phyloP scores from a whole-genome alignment of 2,113 vertebrate genomes.

The Astur gentilis region DNA sequence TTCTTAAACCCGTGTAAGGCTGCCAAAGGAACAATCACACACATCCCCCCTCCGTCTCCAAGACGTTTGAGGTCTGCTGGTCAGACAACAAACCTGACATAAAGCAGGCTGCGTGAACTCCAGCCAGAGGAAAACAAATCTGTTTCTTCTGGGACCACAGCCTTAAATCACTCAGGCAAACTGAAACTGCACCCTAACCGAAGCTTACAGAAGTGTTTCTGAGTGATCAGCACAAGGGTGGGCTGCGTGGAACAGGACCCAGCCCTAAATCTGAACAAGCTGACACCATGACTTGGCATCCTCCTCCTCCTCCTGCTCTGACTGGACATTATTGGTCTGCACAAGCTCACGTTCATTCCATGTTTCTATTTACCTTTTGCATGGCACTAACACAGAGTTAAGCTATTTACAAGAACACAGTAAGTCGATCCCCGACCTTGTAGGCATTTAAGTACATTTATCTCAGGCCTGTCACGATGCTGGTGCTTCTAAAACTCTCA shows the following conservation, averaged over 20 bases:
- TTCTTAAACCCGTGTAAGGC: fast-evolving
- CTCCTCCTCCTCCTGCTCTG: not conserved
- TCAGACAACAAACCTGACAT: not conserved
- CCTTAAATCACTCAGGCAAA: not conserved
- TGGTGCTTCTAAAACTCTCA: not conserved
- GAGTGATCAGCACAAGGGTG: not conserved
- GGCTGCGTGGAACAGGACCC: not conserved
- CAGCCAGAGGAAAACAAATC: not conserved
- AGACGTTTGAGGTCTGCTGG: fast-evolving
- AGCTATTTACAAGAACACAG: not conserved
- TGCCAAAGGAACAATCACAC: not conserved
- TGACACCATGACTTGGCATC: not conserved
- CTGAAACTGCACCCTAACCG: fast-evolving
- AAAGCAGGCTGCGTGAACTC: not conserved
- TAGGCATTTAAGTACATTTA: not conserved
- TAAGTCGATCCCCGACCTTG: not conserved
- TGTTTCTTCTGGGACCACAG: fast-evolving
- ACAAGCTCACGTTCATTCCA: not conserved
- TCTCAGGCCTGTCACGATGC: not conserved
- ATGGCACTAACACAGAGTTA: not conserved
- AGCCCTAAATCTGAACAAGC: not conserved
- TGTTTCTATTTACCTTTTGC: not conserved
- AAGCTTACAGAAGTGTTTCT: not conserved
- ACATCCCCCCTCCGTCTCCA: fast-evolving
- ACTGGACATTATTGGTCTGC: not conserved